These are phyloP conservation scores for Tromatobia lineatoria DNA, from an alignment of 2,888 invertebrate species.

Conservation along the genomic window DNA sequence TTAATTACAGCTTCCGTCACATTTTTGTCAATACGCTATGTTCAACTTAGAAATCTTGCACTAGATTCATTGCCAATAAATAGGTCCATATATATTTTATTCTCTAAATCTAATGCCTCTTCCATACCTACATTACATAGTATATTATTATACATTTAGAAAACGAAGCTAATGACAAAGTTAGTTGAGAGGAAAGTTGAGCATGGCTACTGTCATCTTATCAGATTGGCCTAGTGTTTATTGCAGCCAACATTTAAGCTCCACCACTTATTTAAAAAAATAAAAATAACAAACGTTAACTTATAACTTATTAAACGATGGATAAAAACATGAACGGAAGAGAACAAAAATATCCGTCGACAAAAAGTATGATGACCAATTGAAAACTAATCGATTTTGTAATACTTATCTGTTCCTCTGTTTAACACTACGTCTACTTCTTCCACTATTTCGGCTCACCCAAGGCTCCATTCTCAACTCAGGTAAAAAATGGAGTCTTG, in stretches of 20 bases:
- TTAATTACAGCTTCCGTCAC: slow-evolving; percentile 76
- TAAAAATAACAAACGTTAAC: slow-evolving; percentile 17
- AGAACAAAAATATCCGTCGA: slow-evolving; percentile 40
- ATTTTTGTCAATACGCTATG: slow-evolving; percentile 75
- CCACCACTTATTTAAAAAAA: slow-evolving; percentile 77
- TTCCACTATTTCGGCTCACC: slow-evolving; percentile 88
- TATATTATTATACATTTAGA: slow-evolving; percentile 19
- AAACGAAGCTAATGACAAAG: slow-evolving; percentile 22
- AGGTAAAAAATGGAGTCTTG: slow-evolving; percentile 93
- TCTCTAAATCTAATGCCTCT: slow-evolving; percentile 25
- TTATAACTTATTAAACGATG: not conserved
- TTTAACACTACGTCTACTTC: slow-evolving; percentile 83
- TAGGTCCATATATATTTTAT: slow-evolving; percentile 26
- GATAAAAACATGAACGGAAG: slow-evolving; percentile 39
- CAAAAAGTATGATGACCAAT: slow-evolving; percentile 44
- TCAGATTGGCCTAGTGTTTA: slow-evolving; percentile 77
- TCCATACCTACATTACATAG: slow-evolving; percentile 36
- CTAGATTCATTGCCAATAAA: slow-evolving; percentile 57
- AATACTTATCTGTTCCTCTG: slow-evolving; percentile 82
- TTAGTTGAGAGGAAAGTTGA: slow-evolving; percentile 72
- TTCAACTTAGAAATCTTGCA: slow-evolving; percentile 74
- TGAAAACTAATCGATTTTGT: slow-evolving; percentile 69
- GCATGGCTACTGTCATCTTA: slow-evolving; percentile 73
- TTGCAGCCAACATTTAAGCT: slow-evolving; percentile 79
- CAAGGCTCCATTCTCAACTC: slow-evolving; percentile 93